These are phyloP conservation scores for Apis mellifera DNA, from an alignment of 1,140 invertebrate species.

Conservation along the genomic window DNA sequence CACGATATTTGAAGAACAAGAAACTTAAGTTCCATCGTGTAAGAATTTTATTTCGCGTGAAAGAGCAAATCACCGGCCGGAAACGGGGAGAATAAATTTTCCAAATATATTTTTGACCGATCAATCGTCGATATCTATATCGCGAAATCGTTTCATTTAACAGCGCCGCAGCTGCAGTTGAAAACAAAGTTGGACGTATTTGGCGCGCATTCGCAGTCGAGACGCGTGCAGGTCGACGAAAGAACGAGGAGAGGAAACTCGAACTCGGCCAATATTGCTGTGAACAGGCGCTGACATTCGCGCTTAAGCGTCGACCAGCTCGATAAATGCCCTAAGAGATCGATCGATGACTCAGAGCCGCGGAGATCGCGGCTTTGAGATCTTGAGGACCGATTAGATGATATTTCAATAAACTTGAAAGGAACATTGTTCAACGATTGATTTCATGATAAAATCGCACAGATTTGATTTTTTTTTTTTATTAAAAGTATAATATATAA, in stretches of 20 bases:
- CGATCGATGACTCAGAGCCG: constrained; percentile 26
- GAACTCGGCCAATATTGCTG: constrained; percentile 37
- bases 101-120: not conserved
- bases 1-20: no score
- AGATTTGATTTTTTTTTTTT: no score
- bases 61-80: no score
- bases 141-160: constrained; percentile 38
- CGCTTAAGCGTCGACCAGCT: constrained; percentile 24
- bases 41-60: no score
- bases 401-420: constrained; percentile 28
- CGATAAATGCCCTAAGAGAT: constrained; percentile 32
- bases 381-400: constrained; percentile 15
- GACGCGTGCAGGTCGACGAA: not conserved
- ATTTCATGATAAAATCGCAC: no score
- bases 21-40: no score
- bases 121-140: not conserved
- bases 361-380: constrained; percentile 19
- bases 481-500: no score
- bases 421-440: not conserved
- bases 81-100: no score
- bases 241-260: constrained; percentile 37
- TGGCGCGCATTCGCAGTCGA: constrained; percentile 34
- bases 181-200: constrained; percentile 49
- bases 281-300: constrained; percentile 40
- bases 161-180: constrained; percentile 30